A percentile compares a stretch with the other conserved stretches of the same genome.
Evolutionary conservation across 2,113 vertebrate species (phyloP).

Genomic region (Petaurus breviceps): DNA sequence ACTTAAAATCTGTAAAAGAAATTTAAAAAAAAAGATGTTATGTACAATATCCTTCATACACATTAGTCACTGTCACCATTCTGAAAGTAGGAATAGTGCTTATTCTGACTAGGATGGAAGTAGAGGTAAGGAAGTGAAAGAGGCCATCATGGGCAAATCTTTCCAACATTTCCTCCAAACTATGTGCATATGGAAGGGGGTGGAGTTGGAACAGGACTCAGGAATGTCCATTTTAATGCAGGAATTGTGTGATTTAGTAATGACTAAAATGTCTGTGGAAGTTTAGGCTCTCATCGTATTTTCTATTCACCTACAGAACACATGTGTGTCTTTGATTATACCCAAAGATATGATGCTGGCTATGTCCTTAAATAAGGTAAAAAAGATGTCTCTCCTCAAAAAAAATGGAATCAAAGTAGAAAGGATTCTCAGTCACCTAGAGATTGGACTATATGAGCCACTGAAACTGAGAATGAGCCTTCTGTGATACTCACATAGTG

Average conservation of each 20-base stretch:
- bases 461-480: neutral
- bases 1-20: neutral
- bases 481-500: neutral
- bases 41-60: too few species aligned
- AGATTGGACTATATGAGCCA: neutral
- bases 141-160: neutral
- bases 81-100: neutral
- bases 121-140: neutral
- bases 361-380: neutral
- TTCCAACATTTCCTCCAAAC: neutral
- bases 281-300: too few species aligned
- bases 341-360: neutral
- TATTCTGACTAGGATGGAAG: too few species aligned
- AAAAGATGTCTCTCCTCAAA: neutral
- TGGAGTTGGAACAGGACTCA: too few species aligned
- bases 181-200: too few species aligned
- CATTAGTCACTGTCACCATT: too few species aligned
- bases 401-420: neutral
- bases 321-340: neutral
- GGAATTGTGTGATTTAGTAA: too few species aligned
- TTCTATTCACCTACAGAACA: neutral
- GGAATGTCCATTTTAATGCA: too few species aligned
- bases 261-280: neutral
- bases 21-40: neutral
- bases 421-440: neutral